Percentiles rank a stretch among this genome's conserved stretches.
Evolutionary conservation across 2,113 vertebrate species (phyloP).

Genomic region (Psammodynastes pulverulentus): DNA sequence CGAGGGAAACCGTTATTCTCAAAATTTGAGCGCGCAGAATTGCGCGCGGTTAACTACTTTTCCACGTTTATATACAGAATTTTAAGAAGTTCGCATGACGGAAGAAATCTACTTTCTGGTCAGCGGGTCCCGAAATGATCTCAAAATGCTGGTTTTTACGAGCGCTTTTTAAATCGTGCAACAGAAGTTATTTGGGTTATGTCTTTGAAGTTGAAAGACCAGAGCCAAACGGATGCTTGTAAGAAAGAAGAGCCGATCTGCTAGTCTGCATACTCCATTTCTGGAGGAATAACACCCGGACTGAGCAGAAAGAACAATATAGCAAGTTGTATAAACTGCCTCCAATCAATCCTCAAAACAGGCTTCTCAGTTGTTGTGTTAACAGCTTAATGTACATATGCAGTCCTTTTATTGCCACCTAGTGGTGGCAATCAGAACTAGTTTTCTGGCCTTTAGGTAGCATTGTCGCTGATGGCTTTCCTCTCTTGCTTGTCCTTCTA

Average conservation of each 20-base stretch:
- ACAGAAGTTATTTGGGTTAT: not conserved
- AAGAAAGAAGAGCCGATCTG: not conserved
- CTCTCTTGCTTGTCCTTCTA: not conserved
- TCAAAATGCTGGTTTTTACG: not conserved
- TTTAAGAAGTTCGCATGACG: not conserved
- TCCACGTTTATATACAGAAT: not conserved
- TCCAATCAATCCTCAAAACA: not conserved
- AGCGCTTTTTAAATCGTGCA: not conserved
- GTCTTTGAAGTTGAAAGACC: not conserved
- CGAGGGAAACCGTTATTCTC: not conserved
- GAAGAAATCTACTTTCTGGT: not conserved
- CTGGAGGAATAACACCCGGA: not conserved
- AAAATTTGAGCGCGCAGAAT: not conserved
- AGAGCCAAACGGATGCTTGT: not conserved
- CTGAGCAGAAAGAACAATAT: not conserved
- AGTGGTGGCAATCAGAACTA: not conserved
- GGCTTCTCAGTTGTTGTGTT: not conserved
- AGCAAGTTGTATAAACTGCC: not conserved
- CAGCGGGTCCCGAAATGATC: not conserved
- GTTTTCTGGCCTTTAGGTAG: not conserved
- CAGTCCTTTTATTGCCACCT: not conserved
- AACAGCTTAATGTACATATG: not conserved
- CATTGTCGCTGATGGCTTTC: not conserved
- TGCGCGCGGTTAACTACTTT: not conserved
- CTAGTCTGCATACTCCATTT: not conserved